These are phyloP conservation scores for Phalera bucephala DNA, from an alignment of 2,888 invertebrate species.

Conservation along the genomic window DNA sequence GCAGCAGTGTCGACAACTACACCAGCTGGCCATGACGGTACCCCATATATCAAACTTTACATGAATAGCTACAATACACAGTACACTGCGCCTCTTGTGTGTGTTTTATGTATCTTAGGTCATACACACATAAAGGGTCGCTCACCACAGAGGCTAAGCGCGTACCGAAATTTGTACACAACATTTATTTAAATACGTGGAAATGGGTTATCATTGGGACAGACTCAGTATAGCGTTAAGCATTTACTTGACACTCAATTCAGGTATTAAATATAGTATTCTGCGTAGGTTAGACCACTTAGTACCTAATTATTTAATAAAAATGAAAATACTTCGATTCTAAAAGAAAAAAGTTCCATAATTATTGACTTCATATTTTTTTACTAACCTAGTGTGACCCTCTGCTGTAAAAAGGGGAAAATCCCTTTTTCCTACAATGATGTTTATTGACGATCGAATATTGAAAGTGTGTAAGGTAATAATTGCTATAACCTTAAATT, in stretches of 20 bases:
- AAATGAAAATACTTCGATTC: no score
- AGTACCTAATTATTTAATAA: no score
- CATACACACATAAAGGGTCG: not conserved
- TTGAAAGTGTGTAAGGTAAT: no score
- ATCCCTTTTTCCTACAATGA: no score
- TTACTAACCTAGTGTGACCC: no score
- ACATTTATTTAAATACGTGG: not conserved
- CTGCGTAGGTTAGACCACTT: no score
- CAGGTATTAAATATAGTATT: no score
- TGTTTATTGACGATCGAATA: no score
- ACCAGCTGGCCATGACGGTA: constrained; percentile 41
- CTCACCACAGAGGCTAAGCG: not conserved
- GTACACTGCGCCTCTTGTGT: constrained; percentile 9
- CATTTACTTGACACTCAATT: not conserved
- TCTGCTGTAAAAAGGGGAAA: no score
- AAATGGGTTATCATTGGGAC: not conserved
- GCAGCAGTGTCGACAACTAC: constrained; percentile 26
- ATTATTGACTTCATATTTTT: no score
- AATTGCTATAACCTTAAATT: no score
- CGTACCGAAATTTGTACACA: not conserved
- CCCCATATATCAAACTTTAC: constrained; percentile 41
- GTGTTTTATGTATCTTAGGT: constrained; percentile 5
- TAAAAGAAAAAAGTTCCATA: no score
- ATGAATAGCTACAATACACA: constrained; percentile 39
- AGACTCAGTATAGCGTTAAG: not conserved